Conservation (phyloP, 2,113 vertebrate genomes). For the Sander vitreus region DNA sequence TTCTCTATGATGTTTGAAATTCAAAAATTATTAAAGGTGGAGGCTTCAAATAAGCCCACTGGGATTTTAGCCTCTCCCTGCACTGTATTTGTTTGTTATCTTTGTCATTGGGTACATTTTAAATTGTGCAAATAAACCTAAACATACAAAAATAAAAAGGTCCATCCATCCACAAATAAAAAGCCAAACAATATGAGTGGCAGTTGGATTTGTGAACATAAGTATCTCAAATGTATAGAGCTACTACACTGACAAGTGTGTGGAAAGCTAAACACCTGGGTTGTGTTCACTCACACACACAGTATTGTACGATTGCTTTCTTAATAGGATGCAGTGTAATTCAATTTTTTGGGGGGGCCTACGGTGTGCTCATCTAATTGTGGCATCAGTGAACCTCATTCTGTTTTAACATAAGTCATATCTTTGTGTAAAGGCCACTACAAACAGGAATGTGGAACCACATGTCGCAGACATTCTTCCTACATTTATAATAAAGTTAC, state of each 20-base stretch:
- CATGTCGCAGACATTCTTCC: background rate
- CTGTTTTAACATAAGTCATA: background rate
- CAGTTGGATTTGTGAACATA: background rate
- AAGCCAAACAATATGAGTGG: too few relatives aligned
- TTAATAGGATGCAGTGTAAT: background rate
- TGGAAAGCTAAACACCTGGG: background rate
- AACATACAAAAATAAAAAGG: too few relatives aligned
- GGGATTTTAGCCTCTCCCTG: too few relatives aligned
- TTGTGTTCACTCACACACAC: background rate
- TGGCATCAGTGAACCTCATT: background rate
- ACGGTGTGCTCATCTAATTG: background rate
- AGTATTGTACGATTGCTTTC: background rate
- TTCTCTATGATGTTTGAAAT: too few relatives aligned
- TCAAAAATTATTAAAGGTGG: too few relatives aligned
- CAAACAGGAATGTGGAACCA: background rate
- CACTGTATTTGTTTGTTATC: too few relatives aligned
- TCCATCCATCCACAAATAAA: background rate
- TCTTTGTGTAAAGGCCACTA: too few relatives aligned
- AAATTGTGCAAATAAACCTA: too few relatives aligned
- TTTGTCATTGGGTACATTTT: too few relatives aligned
- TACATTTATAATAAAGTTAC: too few relatives aligned
- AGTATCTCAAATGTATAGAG: background rate
- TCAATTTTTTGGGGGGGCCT: background rate
- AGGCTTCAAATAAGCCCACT: too few relatives aligned
- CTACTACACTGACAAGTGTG: background rate